Percentiles rank a stretch among this genome's conserved stretches.
phyloP scores from a whole-genome alignment of 2,113 vertebrate genomes.

The Neogale vison region DNA sequence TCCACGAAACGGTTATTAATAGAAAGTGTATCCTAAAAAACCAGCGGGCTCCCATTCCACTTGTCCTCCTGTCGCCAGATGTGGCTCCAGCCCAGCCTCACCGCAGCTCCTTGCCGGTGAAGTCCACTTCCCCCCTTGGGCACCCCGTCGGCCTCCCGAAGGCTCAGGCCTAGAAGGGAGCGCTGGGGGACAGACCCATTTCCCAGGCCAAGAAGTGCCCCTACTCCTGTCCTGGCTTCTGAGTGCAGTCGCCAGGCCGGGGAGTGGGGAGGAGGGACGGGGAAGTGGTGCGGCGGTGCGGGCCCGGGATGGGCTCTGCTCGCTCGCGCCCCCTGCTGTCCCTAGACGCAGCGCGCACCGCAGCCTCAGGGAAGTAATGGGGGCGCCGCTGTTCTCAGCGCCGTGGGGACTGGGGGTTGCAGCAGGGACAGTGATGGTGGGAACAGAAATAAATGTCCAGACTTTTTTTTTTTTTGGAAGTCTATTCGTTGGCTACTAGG shows the following conservation, averaged over 20 bases:
- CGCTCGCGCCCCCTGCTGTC: constrained; percentile 39
- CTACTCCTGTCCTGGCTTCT: neutral
- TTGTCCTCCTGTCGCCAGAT: no score
- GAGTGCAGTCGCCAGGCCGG: accelerated
- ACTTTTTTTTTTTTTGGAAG: neutral
- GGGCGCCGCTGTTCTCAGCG: no score
- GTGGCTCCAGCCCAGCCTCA: neutral
- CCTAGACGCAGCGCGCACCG: accelerated
- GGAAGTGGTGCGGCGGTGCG: no score
- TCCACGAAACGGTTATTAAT: neutral
- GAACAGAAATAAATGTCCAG: neutral
- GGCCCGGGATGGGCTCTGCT: accelerated
- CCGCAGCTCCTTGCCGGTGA: accelerated
- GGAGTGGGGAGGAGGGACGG: no score
- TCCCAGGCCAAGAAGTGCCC: neutral
- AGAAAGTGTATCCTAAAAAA: neutral
- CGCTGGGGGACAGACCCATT: neutral
- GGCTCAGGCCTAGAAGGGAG: neutral
- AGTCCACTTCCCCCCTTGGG: neutral
- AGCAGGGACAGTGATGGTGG: neutral
- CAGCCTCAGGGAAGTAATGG: accelerated
- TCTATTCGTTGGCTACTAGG: neutral
- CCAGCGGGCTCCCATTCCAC: accelerated
- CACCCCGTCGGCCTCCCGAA: neutral
- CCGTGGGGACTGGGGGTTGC: accelerated